Conservation (phyloP, 2,888 invertebrate genomes). For the Parapristionchus giblindavisi region DNA sequence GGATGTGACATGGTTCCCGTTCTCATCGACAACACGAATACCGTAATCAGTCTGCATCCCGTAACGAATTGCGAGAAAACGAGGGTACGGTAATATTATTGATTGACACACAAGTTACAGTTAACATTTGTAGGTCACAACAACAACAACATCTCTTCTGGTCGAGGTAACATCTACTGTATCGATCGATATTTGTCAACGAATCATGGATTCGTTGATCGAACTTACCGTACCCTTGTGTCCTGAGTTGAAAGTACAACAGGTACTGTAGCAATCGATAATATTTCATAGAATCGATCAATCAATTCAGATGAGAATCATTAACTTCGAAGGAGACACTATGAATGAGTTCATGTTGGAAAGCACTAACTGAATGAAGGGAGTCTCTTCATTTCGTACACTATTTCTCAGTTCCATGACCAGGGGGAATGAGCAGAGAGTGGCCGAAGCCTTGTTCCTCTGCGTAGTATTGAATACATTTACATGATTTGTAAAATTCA, state of each 20-base stretch:
- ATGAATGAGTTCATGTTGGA: constrained; percentile 11
- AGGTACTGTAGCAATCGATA: constrained; percentile 2
- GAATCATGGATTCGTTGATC: neutral
- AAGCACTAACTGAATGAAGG: too few species aligned
- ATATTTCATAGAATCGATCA: too few species aligned
- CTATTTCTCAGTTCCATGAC: too few species aligned
- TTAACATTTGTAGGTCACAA: neutral
- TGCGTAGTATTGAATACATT: too few species aligned
- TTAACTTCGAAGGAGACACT: constrained; percentile 8
- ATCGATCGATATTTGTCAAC: constrained; percentile 1
- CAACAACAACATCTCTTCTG: neutral
- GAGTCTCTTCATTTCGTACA: too few species aligned
- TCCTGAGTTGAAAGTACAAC: constrained; percentile 15
- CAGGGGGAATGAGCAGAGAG: too few species aligned
- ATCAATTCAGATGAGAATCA: constrained; percentile 4
- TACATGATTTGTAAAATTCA: too few species aligned
- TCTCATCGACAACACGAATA: too few species aligned
- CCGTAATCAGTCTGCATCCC: constrained; percentile 16
- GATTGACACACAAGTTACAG: neutral
- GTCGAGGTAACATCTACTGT: constrained; percentile 23
- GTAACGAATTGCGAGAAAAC: constrained; percentile 21
- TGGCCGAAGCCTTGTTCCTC: too few species aligned
- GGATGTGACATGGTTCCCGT: neutral
- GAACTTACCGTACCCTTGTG: constrained; percentile 6
- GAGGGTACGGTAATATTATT: neutral